Evolutionary conservation across 2,797 vertebrate genomes (phyloP).

Genomic region (Sebastes elongatus): DNA sequence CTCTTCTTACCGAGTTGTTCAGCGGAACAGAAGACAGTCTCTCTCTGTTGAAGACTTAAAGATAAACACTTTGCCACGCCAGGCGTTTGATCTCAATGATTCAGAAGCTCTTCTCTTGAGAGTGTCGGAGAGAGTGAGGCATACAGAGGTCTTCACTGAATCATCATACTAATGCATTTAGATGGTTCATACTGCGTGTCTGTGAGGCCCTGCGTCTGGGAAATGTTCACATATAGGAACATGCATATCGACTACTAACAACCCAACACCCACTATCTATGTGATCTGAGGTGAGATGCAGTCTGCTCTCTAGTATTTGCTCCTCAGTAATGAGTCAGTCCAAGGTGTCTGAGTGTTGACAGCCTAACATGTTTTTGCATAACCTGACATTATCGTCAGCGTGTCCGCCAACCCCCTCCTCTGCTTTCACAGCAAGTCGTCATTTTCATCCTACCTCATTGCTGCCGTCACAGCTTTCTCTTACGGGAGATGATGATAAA

Average conservation of each 20-base stretch:
- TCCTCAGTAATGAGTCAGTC: constrained; percentile 48
- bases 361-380: constrained; percentile 46
- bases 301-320: constrained; percentile 16
- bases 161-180: not conserved
- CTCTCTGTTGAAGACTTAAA: constrained; percentile 21
- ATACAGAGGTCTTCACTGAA: constrained; percentile 1
- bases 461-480: constrained; percentile 11
- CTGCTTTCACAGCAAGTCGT: constrained; percentile 17
- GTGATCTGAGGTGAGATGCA: constrained; percentile 47
- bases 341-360: constrained; percentile 49
- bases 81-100: constrained; percentile 42
- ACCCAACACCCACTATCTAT: constrained; percentile 28
- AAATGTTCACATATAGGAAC: not conserved
- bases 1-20: not conserved
- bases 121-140: constrained; percentile 9
- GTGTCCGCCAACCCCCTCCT: constrained; percentile 13
- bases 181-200: not conserved
- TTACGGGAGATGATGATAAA: constrained; percentile 4
- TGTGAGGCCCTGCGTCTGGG: constrained; percentile 1
- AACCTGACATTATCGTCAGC: constrained; percentile 47
- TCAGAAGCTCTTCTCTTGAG: constrained; percentile 28
- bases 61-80: constrained; percentile 30
- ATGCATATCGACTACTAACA: constrained; percentile 9
- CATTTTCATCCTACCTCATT: constrained; percentile 13
- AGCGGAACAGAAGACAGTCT: not conserved